Base-by-base conservation (phyloP, 2,113 vertebrate species). In the Lepisosteus osseus region DNA sequence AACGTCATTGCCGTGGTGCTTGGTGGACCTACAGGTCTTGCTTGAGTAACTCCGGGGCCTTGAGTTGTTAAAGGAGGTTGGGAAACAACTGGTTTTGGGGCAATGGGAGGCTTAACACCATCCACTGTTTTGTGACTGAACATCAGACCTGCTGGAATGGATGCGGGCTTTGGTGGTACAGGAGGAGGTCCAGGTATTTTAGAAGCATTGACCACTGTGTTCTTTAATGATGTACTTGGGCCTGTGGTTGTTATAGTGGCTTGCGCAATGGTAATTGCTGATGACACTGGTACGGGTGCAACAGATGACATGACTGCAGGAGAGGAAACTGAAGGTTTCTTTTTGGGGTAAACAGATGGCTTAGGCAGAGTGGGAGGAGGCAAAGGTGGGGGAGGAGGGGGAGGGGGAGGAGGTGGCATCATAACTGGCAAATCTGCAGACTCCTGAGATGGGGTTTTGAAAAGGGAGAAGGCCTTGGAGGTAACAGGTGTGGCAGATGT, bases 121-220 rank as follows among this genome's bases (percentile, higher is more conserved):
- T 97, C 97, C 78, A 84, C 72, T 47, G 94, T 86, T 72, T 92
- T 96, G 71, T 98, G 95, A 74, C 87, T 95, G 79, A 98, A 98
- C 75, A 95, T 91, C 64, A 99, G 85, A 73, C 95, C 94, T 76
- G 92, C 90, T 82, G 96, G 96, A 90, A 97, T 94, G 71, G 87
- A 93, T 72, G 93, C 83, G 72, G 97, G 97, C 76, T 98, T 99
- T 47, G 97, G 97, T 76, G 97, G 96, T 68, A 99, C 94, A 66
- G 96, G 96, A 75, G 96, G 96, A 74, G 96, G 96, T 75, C 74
- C 79, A 47, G 86, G 40, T 1, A 93, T 74, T 84, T 95, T 97
- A 79, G 90, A 86, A 65, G 81, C 61, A 77, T 90, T 81, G 72
- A 80, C 74, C 14, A 85, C 83, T 67, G 80, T 79, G 70, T 83